Percentiles rank a stretch among this genome's conserved stretches.
Conservation (phyloP, 2,888 invertebrate species). For the Oegoconia quadripuncta region DNA sequence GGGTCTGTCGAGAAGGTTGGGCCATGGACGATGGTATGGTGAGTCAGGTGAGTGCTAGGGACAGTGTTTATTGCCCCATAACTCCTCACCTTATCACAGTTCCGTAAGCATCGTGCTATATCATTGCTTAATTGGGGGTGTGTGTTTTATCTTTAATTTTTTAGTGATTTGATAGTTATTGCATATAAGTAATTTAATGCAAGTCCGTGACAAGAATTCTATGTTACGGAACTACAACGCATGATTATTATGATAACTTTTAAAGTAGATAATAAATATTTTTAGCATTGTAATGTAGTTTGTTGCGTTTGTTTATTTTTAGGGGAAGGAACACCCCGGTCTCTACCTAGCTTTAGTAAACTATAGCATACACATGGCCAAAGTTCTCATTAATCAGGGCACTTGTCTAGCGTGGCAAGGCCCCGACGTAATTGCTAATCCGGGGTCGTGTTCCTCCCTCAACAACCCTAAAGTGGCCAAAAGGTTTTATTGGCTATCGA, state of each 20-base stretch:
- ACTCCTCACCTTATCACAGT: slow-evolving; percentile 4
- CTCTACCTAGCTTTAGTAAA: no score
- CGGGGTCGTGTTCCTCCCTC: slow-evolving; percentile 5
- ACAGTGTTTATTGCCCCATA: slow-evolving; percentile 8
- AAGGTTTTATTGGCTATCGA: slow-evolving; percentile 12
- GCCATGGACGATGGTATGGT: slow-evolving; percentile 16
- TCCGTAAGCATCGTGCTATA: not conserved
- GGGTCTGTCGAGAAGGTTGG: slow-evolving; percentile 16
- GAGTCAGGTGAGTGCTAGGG: slow-evolving; percentile 13
- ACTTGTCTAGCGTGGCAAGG: slow-evolving; percentile 6
- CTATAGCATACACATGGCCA: not conserved
- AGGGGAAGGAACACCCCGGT: no score
- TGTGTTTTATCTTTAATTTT: no score
- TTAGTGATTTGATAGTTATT: no score
- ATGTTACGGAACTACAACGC: no score
- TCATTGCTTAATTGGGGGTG: no score
- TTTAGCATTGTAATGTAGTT: no score
- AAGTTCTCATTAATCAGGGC: slow-evolving; percentile 12
- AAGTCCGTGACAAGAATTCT: no score
- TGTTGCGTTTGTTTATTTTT: no score
- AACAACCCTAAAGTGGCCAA: slow-evolving; percentile 9
- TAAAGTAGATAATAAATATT: no score
- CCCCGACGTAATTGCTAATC: slow-evolving; percentile 14
- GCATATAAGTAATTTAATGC: no score
- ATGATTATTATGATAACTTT: no score